Conservation (phyloP, 2,888 invertebrate species). For the Drosophila meridiana region DNA sequence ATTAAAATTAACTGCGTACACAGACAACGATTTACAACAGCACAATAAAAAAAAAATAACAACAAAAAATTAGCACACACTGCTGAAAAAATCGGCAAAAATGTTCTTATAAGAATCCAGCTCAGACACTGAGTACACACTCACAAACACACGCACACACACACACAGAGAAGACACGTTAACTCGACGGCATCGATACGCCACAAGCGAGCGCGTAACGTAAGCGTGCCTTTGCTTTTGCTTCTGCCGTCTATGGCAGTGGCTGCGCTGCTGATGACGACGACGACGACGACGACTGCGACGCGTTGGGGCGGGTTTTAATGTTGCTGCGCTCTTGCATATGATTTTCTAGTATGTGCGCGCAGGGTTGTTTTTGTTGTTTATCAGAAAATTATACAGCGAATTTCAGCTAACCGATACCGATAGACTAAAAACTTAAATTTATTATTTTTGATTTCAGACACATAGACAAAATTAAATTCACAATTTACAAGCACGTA, state of each 20-base stretch:
- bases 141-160: slow-evolving; percentile 10
- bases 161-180: slow-evolving; percentile 41
- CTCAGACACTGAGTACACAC: slow-evolving; percentile 26
- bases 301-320: slow-evolving; percentile 63
- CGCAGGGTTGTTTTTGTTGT: slow-evolving; percentile 59
- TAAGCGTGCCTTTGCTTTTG: slow-evolving; percentile 59
- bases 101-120: slow-evolving; percentile 51
- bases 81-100: slow-evolving; percentile 19
- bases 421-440: slow-evolving; percentile 49
- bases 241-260: slow-evolving; percentile 34
- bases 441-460: slow-evolving; percentile 41
- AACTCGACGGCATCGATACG: slow-evolving; percentile 52
- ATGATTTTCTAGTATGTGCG: slow-evolving; percentile 47
- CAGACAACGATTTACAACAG: slow-evolving; percentile 15
- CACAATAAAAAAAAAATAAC: slow-evolving; percentile 27
- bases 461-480: slow-evolving; percentile 30
- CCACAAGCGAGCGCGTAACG: slow-evolving; percentile 50
- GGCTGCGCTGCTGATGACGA: slow-evolving; percentile 33
- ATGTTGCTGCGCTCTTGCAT: slow-evolving; percentile 63
- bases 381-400: slow-evolving; percentile 53
- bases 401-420: slow-evolving; percentile 52
- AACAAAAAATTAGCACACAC: slow-evolving; percentile 19
- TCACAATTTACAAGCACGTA: slow-evolving; percentile 8
- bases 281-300: slow-evolving; percentile 38
- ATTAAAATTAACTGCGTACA: slow-evolving; percentile 50